Evolutionary conservation across 2,888 invertebrate genomes (phyloP).

Genomic region (Mylabris sibirica): DNA sequence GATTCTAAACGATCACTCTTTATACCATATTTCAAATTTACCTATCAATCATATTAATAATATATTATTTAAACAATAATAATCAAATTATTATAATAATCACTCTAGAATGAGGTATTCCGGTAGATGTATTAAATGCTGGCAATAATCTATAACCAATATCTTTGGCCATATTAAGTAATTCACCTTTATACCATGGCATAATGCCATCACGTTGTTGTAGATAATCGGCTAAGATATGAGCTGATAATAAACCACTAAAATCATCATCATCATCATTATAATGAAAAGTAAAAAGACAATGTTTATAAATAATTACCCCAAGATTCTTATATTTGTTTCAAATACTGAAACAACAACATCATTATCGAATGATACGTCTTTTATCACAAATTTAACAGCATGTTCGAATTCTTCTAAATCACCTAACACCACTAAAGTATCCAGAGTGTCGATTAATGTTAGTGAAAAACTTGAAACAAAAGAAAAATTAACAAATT

Average conservation of each 20-base stretch:
- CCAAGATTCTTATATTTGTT: conserved; percentile 97
- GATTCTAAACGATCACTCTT: conserved; percentile 76
- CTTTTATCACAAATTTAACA: conserved; percentile 82
- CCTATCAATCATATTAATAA: conserved; percentile 60
- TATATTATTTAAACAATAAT: not conserved
- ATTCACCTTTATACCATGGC: conserved; percentile 87
- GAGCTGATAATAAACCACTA: conserved; percentile 91
- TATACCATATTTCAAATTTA: conserved; percentile 84
- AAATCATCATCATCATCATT: conserved; percentile 35
- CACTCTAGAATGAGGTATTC: conserved; percentile 95
- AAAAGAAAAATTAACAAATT: not conserved
- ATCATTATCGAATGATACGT: conserved; percentile 92
- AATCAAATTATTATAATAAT: conserved; percentile 33
- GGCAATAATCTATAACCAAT: conserved; percentile 91
- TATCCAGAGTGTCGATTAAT: conserved; percentile 92
- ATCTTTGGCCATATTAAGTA: conserved; percentile 90
- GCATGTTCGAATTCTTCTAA: conserved; percentile 94
- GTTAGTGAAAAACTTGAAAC: conserved; percentile 92
- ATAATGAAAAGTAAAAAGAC: not conserved
- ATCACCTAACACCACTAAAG: conserved; percentile 89
- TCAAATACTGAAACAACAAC: conserved; percentile 97
- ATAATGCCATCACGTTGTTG: conserved; percentile 77
- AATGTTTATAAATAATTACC: conserved; percentile 67
- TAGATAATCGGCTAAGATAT: conserved; percentile 84
- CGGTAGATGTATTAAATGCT: conserved; percentile 98